Base-by-base conservation (phyloP, 2,113 vertebrate species). In the Lynx canadensis region DNA sequence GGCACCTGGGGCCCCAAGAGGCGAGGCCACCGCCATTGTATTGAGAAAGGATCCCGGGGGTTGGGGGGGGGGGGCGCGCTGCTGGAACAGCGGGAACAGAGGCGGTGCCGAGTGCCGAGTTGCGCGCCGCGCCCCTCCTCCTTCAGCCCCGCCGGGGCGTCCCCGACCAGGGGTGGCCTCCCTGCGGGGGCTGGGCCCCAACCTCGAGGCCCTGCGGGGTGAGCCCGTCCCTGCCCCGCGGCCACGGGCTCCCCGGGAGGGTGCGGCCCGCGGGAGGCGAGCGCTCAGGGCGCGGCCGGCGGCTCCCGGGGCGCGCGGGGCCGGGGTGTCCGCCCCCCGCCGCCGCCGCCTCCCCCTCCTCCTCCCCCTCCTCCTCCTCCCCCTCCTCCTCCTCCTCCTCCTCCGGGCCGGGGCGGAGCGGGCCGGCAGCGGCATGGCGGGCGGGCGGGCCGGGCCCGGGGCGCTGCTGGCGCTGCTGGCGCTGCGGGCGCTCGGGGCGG, bases 401-500 rank as follows among this genome's bases (percentile, higher is more conserved):
- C 9, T 66, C 36, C 38, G 57, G 63, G 76, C 33, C 19, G 27
- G 21, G 36, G 41, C 68, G 29, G 82, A 15, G 83, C 73, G n/a
- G 57, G 79, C 60, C 65, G 23, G 95, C 50, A 60, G 78, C 69
- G 69, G 91, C 93, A 92, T 91, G 90, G 96, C 96, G 82, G 95
- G 71, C 27, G 27, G 41, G 31, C 45, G 48, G 52, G 96, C 81
- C 87, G 13, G 79, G 90, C 60, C 87, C 19, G 60, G 86, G 41
- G 89, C 92, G 69, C 86, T 97, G 89, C 60, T 84, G 81, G 96
- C 60, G 14, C 87, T 97, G 95, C 87, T 94, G 81, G 96, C 76
- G 3, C 31, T 98, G 45, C 95, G 71, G 38, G 97, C 93, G 71
- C 90, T 96, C 14, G 97, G 98, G 94, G 99, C 92, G 12, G 95